Conservation (phyloP, 2,888 invertebrate genomes). For the Argyra leucocephala region DNA sequence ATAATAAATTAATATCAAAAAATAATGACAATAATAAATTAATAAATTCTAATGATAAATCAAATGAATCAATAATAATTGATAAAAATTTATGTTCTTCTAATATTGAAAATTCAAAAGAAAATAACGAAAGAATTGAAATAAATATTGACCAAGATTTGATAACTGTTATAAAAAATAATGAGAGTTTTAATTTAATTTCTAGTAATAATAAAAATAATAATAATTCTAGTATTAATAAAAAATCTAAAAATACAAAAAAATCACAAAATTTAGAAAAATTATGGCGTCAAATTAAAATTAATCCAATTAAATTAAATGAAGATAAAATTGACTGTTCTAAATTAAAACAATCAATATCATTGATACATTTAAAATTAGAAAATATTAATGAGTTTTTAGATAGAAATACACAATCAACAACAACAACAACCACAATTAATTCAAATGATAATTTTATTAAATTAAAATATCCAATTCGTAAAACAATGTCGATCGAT, state of each 20-base stretch:
- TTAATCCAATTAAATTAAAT: not conserved
- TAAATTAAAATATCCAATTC: not conserved
- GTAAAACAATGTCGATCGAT: not conserved
- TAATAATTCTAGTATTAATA: not conserved
- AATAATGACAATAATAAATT: conserved; percentile 2
- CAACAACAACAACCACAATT: too few relatives aligned
- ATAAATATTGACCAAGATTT: conserved; percentile 6
- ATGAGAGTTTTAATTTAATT: too few relatives aligned
- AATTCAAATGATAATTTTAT: not conserved
- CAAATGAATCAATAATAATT: not conserved
- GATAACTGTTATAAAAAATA: not conserved
- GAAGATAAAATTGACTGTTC: not conserved
- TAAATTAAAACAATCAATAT: not conserved
- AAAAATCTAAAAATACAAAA: not conserved
- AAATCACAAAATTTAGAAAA: not conserved
- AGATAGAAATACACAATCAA: not conserved
- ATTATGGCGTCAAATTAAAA: not conserved
- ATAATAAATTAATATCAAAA: not conserved
- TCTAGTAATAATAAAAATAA: too few relatives aligned
- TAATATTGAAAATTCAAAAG: not conserved
- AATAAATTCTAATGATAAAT: conserved; percentile 4
- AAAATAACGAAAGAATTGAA: not conserved
- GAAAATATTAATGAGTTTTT: not conserved
- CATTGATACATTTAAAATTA: not conserved
- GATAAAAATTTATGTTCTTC: conserved; percentile 2